Base-by-base conservation (phyloP, 2,888 invertebrate genomes). In the Mimachlamys varia region DNA sequence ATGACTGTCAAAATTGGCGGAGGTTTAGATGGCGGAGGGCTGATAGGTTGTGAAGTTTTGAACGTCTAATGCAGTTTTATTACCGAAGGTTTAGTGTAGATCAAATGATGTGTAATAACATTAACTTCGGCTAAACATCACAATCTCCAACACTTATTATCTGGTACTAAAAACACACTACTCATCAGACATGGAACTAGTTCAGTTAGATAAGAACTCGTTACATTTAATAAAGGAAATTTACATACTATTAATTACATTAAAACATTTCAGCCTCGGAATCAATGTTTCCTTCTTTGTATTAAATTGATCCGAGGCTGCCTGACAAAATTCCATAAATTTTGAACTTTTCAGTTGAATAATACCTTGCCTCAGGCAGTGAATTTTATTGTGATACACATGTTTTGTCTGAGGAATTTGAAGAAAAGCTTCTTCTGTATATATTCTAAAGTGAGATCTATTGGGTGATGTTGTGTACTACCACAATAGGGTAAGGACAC, bases 1-100 rank as follows among this genome's bases (percentile, higher is more conserved):
- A 76, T 76, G 76, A 76, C 76, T 76, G 76, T 76, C 27, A 76
- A 33, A 76, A 76, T 76, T 76, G 76, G 76, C 76, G 15, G 15
- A 76, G 76, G 76, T 76, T 76, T 76, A 76, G 76, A 76, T 76
- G 76, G 76, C 27, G 76, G 15, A 33, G 33, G 12, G 76, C 62
- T 76, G 76, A 76, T 76, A 76, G 33, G 2, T 13, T 12, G 27
- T 76, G 33, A 19, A 7, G 76, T 76, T 76, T 76, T 76, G 76
- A 76, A 76, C 27, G 33, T 76, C 76, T 76, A 76, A 76, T 33
- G 22, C 76, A 7, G 27, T n/a, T 33, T 76, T 27, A 76, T 76
- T 76, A 27, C 76, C 33, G 33, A 76, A 76, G 76, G 76, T 76
- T 76, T 76, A 76, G 22, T 33, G 33, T 33, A 22, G 76, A 76